Base-by-base conservation (phyloP, 2,888 invertebrate genomes). In the Lasioglossum figueresi region DNA sequence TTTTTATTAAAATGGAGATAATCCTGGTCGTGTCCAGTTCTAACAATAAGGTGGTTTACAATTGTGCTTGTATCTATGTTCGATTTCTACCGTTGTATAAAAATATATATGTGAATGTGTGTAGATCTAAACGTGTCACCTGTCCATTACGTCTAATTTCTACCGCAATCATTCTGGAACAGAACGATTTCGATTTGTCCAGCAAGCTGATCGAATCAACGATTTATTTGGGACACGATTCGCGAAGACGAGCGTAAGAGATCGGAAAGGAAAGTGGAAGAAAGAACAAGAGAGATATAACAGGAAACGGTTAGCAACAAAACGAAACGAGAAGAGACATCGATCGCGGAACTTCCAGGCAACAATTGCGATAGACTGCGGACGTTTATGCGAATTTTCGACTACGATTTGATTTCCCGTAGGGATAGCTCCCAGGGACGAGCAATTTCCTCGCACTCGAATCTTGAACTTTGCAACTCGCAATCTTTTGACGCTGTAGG, bases 101-200 rank as follows among this genome's bases (percentile, higher is more conserved):
- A 79, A 68, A 80, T 68, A 76, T 71, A 77, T 75, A 59, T 76
- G 74, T 84, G 84, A 79, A 86, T 83, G 56, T 56, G 56, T 56
- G n/a, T 56, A 56, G 56, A 56, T 56, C n/a, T 56, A 56, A 56
- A n/a, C 34, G 66, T 34, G 66, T 34, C 10, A 31, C 31, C 8
- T 56, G 56, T 56, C n/a, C n/a, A n/a, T n/a, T 56, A 56, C 12
- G n/a, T 56, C 56, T 56, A 4, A 56, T 56, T 56, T 56, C 56
- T n/a, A 12, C 56, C 56, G n/a, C 56, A 10, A 56, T n/a, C 23
- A 52, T 52, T 23, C 52, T 8, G 23, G n/a, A 56, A n/a, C 56
- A 4, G 10, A 56, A 12, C 12, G 4, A 56, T 56, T n/a, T 12
- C 1, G 14, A 14, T 43, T 43, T 43, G 43, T 43, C 12, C 12